Evolutionary conservation across 2,888 invertebrate species (phyloP), one percentile per base, ranked within the genome.

Genomic region (Acronicta psi): DNA sequence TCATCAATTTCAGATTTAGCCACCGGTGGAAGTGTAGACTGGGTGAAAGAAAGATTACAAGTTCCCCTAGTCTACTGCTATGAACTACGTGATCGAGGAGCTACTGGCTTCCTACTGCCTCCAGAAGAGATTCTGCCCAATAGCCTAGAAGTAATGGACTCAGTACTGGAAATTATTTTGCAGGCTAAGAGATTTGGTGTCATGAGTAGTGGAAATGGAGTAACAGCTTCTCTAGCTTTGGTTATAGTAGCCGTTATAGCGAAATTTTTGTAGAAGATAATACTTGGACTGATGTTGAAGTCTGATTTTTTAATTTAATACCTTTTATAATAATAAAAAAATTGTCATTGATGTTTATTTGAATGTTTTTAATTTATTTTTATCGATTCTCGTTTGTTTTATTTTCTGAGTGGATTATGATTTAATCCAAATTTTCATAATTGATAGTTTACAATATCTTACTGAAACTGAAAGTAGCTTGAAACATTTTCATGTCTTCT

Each of bases 71-170:
- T 86, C 1, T 90, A 87, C 75, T 87, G 87, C 61, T 90, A 88
- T 10, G 91, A 91, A 50, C 86, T 97, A 2, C 87, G 96, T 0
- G 96, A 96, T 73, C 89, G 79, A 0, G 96, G 96, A 0, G 66
- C 70, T 2, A 87, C 91, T 69, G 96, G 96, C 0, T 96, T 96
- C 84, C 50, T 95, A 0, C 88, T 96, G 1, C 96, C 96, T 0
- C 76, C 93, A 0, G 88, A 92, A 0, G 93, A 95, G 81, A 96
- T 96, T 59, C 84, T 94, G 29, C 94, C 95, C 3, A 93, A 92
- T 4, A 91, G 88, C 17, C 70, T 87, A 52, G 95, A 95, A 84
- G 93, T 94, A 1, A 85, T 95, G 78, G 95, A 95, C 69, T 94
- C 95, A 0, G 59, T 94, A 0, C n/a, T 94, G 1, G 90, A 89